phyloP scores from a whole-genome alignment of 2,888 invertebrate genomes.

The Eupithecia insigniata region DNA sequence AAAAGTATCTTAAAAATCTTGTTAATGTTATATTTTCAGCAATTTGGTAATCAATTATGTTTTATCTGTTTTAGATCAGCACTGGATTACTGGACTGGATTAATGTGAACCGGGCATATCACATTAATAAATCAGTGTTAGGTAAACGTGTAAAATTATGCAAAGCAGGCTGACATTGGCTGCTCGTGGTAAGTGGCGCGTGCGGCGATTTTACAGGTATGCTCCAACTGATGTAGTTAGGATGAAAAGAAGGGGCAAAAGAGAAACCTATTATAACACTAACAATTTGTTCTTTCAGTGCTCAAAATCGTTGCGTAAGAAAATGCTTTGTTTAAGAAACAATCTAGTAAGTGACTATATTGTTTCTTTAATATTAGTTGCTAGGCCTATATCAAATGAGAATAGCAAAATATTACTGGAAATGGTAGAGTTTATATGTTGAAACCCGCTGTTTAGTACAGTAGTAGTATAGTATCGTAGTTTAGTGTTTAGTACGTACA shows the following conservation, averaged over 20 bases:
- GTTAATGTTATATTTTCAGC: neutral
- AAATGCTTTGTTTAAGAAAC: too few relatives aligned
- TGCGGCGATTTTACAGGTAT: constrained; percentile 52
- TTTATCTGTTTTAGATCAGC: neutral
- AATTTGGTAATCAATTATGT: neutral
- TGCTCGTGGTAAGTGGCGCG: constrained; percentile 48
- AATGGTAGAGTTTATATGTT: neutral
- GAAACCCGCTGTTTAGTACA: too few relatives aligned
- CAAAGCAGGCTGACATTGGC: constrained; percentile 45
- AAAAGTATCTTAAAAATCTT: neutral
- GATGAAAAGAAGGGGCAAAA: neutral
- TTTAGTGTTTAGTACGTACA: too few relatives aligned
- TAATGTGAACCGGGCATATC: neutral
- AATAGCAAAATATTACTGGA: neutral
- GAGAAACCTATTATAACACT: neutral
- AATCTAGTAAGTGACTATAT: too few relatives aligned
- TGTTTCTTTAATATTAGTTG: too few relatives aligned
- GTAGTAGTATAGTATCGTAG: too few relatives aligned
- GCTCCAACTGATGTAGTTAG: constrained; percentile 20
- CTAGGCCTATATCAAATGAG: neutral
- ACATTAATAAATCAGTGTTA: constrained; percentile 31
- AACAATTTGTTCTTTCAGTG: neutral
- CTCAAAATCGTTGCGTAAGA: too few relatives aligned
- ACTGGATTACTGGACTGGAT: neutral
- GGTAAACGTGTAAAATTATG: constrained; percentile 40